Evolutionary conservation across 2,113 vertebrate genomes (phyloP).

Genomic region (Zosterops lateralis): DNA sequence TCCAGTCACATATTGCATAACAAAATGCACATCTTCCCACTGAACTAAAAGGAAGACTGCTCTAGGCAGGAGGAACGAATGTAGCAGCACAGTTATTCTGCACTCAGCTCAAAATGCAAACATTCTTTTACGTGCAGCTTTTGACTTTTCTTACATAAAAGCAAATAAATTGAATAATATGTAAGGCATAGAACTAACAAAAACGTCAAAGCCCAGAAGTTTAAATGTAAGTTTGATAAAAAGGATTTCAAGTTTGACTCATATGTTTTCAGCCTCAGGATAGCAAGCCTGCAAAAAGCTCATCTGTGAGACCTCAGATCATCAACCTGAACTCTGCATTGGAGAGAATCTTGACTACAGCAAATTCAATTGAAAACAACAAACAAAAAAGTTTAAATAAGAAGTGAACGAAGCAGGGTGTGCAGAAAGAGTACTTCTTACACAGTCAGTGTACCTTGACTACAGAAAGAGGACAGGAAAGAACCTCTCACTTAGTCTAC

Average conservation of each 20-base stretch:
- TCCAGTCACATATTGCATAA: background rate
- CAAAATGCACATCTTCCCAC: background rate
- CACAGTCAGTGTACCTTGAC: background rate
- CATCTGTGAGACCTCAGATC: background rate
- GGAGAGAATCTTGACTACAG: background rate
- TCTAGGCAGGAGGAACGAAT: background rate
- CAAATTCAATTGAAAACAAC: background rate
- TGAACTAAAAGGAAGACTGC: background rate
- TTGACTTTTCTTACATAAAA: background rate
- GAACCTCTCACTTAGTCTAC: background rate
- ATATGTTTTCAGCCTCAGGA: background rate
- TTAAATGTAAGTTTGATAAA: background rate
- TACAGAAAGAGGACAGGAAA: background rate
- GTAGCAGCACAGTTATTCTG: rapidly evolving
- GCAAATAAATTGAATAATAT: background rate
- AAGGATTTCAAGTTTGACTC: background rate
- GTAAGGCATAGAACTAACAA: background rate
- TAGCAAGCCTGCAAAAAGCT: background rate
- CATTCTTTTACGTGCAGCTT: background rate
- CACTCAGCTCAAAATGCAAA: background rate
- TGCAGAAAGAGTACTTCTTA: background rate
- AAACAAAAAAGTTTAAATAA: background rate
- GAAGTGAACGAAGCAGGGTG: background rate
- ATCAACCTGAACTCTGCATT: background rate
- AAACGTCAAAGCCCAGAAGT: background rate